Base-by-base conservation (phyloP, 2,888 invertebrate species). In the Dolichopus griseipennis region DNA sequence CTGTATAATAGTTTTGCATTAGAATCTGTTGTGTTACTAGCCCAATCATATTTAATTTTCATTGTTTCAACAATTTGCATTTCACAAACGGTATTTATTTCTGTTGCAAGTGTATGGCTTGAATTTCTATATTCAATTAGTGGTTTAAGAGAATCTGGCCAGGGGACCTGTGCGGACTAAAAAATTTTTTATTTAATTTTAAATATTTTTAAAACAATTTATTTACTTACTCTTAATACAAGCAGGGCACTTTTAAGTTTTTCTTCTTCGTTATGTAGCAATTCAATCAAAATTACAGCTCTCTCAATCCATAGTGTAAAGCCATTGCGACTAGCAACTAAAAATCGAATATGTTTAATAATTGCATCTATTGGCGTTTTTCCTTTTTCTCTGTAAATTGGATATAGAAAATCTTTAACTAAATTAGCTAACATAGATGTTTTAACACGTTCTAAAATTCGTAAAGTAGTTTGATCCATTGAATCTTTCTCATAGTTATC, bases 41-140 rank as follows among this genome's bases (percentile, higher is more conserved):
- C 76, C 80, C 82, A 82, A 41, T 78, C 79, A 68, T 82, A 82
- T 72, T 82, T 81, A 1, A 75, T 75, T 73, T 80, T 79, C 75
- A 82, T 78, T 20, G 81, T 78, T 74, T 81, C 81, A 9, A 82
- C 78, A 10, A 76, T 76, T 74, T 82, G 81, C 43, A 78, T 75
- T 69, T 81, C 80, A 68, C 78, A 79, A 72, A 80, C 78, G 1
- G 76, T 76, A 66, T 75, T 76, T 43, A 82, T 81, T 70, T 79
- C 78, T 1, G 74, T 69, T 9, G 81, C 78, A 43, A 81, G 68
- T 0, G 80, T 79, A 74, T 82, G 81, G 27, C 78, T 79, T 1
- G 81, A 80, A 65, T 75, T 75, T n/a, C 80, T 76, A 5, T 81
- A 69, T 70, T 77, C 77, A 2, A 79, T 73, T 0, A 82, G 73